Base-by-base conservation (phyloP, 1,140 invertebrate genomes). In the Panonychus citri region DNA sequence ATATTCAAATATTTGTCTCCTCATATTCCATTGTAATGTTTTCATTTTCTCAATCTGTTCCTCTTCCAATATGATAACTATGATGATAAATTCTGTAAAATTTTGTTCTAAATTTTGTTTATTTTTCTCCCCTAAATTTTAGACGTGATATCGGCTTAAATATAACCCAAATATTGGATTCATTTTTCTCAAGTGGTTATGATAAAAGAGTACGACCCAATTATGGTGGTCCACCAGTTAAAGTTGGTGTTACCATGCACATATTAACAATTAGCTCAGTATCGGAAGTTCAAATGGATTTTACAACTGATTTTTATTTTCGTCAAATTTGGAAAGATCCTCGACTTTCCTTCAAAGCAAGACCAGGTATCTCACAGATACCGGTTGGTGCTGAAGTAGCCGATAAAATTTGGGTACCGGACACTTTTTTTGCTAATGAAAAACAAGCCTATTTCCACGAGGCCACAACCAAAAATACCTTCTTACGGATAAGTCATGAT, bases 201-300 rank as follows among this genome's bases (percentile, higher is more conserved):
- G 89, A 93, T 76, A 93, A 93, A 79, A 80, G 89, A 79, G 84
- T 94, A 77, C 83, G 88, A 75, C 89, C 89, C 67, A 90, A 90
- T 74, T 94, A 93, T 74, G 87, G 88, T 51, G 49, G 49, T 12
- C 24, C 24, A 13, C 85, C 89, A 70, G 85, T 90, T 71, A 83
- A 86, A 77, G 87, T 94, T 71, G 86, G 85, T 75, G 85, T 94
- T 75, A 91, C 86, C 74, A 90, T 91, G 83, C 88, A 90, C 80
- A 85, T 95, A 76, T 82, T 90, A 77, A 89, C 85, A 77, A 93
- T 95, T 79, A 90, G 85, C 80, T 91, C 88, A 74, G 82, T 94
- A 73, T 91, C 86, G 74, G 89, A 94, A 85, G 88, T 94, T 72
- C 85, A 91, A 82, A 95, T 95, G 90, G 88, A 96, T 76, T 96